A percentile compares a stretch with the other conserved stretches of the same genome.
phyloP scores from a whole-genome alignment of 2,113 vertebrate species.

The Boulengeromyrus knoepffleri region DNA sequence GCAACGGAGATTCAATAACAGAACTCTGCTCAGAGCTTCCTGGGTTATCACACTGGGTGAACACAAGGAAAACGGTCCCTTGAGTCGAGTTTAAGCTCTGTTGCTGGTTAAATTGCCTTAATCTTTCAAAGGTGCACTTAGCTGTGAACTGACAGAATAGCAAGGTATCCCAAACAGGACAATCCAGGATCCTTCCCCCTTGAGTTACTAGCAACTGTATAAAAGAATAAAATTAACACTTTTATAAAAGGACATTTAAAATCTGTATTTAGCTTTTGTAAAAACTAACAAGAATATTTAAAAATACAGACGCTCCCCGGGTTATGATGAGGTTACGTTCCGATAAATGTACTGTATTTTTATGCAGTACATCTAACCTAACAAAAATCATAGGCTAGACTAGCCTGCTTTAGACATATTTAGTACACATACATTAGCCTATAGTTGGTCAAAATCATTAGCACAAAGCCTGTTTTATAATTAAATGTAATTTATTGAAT shows the following conservation, averaged over 20 bases:
- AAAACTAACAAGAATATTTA: background rate
- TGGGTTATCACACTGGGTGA: conserved; percentile 10
- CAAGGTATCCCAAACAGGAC: conserved; percentile 3
- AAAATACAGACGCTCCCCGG: background rate
- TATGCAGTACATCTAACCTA: background rate
- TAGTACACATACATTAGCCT: background rate
- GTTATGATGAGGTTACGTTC: background rate
- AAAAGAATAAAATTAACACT: background rate
- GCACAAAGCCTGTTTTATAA: background rate
- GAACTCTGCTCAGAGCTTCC: background rate
- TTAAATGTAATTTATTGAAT: background rate
- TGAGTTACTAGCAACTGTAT: background rate
- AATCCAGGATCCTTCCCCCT: background rate
- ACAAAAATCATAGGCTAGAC: background rate
- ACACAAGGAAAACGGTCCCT: conserved; percentile 11
- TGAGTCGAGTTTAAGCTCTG: conserved; percentile 21
- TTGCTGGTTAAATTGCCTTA: conserved; percentile 25
- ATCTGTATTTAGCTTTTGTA: background rate
- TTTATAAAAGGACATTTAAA: background rate
- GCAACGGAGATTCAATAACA: conserved; percentile 13
- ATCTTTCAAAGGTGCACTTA: conserved; percentile 20
- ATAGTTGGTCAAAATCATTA: background rate
- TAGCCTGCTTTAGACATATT: background rate
- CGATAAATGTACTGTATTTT: background rate
- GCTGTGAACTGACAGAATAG: conserved; percentile 8